Conservation (phyloP, 2,113 vertebrate species). For the Thalassarche chlororhynchos region DNA sequence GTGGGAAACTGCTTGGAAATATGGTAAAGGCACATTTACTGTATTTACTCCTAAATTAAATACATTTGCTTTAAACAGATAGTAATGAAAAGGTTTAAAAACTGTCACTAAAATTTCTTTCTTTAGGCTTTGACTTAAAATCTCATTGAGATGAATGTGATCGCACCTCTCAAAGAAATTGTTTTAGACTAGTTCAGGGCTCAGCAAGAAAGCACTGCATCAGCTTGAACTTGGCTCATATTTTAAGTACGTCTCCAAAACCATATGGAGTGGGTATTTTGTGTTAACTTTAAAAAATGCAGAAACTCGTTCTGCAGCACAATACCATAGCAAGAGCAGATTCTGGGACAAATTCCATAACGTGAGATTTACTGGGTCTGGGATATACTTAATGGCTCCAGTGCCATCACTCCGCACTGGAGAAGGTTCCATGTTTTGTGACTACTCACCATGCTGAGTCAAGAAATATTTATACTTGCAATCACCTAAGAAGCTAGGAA, state of each 20-base stretch:
- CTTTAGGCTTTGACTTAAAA: conserved; percentile 1
- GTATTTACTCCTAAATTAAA: neutral
- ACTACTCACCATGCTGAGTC: neutral
- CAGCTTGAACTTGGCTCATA: conserved; percentile 19
- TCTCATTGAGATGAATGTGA: neutral
- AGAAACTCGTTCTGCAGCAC: neutral
- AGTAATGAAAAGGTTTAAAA: neutral
- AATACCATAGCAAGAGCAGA: neutral
- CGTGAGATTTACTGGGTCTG: neutral
- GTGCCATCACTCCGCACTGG: neutral
- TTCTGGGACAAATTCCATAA: conserved; percentile 8
- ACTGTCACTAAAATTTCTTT: neutral
- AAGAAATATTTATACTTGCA: conserved; percentile 9
- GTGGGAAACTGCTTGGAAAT: neutral
- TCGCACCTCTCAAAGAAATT: neutral
- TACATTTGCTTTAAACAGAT: neutral
- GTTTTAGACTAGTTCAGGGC: neutral
- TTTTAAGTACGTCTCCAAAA: neutral
- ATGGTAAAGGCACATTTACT: neutral
- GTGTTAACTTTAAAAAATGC: conserved; percentile 12
- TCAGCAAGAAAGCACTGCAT: neutral
- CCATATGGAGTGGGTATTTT: neutral
- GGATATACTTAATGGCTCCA: neutral
- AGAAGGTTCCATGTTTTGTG: neutral
- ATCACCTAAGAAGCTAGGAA: neutral